Evolutionary conservation across 1,140 invertebrate species (phyloP).

Genomic region (Anoplolepis gracilipes): DNA sequence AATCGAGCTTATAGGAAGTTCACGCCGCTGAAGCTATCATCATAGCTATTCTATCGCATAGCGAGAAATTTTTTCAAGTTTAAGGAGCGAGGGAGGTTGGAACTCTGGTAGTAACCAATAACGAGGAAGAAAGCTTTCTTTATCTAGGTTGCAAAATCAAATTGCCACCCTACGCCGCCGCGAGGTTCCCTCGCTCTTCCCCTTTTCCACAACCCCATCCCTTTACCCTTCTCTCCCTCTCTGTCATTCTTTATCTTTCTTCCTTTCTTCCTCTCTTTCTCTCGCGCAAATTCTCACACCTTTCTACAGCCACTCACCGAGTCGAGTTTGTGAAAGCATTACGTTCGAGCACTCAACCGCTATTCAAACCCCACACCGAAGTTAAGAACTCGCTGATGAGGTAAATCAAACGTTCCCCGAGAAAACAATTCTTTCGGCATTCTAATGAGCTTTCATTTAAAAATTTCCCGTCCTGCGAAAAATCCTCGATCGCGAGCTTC

Average conservation of each 20-base stretch:
- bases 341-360: constrained; percentile 56
- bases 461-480: constrained; percentile 24
- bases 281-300: constrained; percentile 50
- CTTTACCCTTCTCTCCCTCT: neutral
- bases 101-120: constrained; percentile 68
- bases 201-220: neutral
- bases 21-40: constrained; percentile 42
- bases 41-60: constrained; percentile 39
- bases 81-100: constrained; percentile 35
- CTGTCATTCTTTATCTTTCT: too few relatives aligned
- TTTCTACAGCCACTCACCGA: constrained; percentile 35
- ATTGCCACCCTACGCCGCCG: constrained; percentile 62
- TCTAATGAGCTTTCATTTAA: constrained; percentile 54
- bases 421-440: constrained; percentile 59
- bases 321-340: constrained; percentile 68
- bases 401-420: constrained; percentile 64
- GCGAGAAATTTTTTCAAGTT: constrained; percentile 61
- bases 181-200: neutral
- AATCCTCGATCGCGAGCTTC: constrained; percentile 16
- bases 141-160: constrained; percentile 74
- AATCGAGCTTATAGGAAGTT: constrained; percentile 64
- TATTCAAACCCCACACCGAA: constrained; percentile 58
- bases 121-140: constrained; percentile 75
- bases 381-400: constrained; percentile 70
- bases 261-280: neutral